These are phyloP conservation scores for Irena cyanogastra DNA, from an alignment of 2,113 vertebrate species.

Conservation along the genomic window DNA sequence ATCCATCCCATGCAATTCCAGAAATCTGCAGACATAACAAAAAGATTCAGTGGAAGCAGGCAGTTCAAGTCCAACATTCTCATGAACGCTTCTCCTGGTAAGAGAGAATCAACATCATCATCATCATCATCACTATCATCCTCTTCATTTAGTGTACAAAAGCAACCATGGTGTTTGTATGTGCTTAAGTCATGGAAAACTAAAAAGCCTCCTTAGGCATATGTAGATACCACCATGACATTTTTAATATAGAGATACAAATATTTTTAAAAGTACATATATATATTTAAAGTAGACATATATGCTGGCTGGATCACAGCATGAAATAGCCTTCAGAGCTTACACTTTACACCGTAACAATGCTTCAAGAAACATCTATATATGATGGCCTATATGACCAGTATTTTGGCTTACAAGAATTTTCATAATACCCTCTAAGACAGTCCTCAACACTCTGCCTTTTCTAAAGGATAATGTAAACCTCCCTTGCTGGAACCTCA, in stretches of 20 bases:
- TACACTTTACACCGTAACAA: background rate
- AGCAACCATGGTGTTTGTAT: background rate
- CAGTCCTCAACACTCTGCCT: background rate
- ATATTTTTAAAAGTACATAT: too few relatives aligned
- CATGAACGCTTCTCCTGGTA: fast-evolving
- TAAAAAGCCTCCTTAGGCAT: background rate
- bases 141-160: background rate
- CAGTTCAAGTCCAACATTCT: background rate
- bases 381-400: background rate
- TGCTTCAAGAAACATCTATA: background rate
- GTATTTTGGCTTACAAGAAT: background rate
- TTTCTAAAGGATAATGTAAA: background rate
- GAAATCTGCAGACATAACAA: background rate
- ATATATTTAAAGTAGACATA: background rate
- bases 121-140: background rate
- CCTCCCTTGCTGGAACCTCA: background rate
- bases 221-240: background rate
- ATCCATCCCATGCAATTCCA: background rate
- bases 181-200: background rate
- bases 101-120: background rate
- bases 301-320: background rate
- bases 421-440: background rate
- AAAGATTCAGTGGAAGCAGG: background rate
- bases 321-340: background rate
- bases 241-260: background rate